Percentiles rank a stretch among this genome's conserved stretches.
Conservation (phyloP, 2,113 vertebrate species). For the Calonectris borealis region DNA sequence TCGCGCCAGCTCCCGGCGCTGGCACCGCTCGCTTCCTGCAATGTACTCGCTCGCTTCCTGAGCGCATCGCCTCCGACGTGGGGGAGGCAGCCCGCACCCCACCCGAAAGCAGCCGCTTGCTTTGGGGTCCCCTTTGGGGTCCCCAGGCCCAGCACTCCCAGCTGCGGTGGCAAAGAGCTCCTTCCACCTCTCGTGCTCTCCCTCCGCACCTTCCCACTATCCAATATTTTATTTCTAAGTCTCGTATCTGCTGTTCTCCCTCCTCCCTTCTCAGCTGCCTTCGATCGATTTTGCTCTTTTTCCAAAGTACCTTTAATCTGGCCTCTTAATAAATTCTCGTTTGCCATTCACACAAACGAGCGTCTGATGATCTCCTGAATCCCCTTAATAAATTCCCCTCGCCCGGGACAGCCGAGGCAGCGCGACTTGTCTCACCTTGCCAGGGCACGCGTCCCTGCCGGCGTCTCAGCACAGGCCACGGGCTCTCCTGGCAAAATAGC, state of each 20-base stretch:
- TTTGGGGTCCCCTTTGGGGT: neutral
- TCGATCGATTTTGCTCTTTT: neutral
- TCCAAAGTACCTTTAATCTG: neutral
- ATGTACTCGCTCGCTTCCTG: neutral
- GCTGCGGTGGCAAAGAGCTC: neutral
- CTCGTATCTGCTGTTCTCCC: neutral
- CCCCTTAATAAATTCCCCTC: neutral
- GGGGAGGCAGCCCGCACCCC: no score
- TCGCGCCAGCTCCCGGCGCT: neutral
- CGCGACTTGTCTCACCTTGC: neutral
- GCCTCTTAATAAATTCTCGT: neutral
- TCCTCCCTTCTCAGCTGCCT: neutral
- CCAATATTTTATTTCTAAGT: neutral
- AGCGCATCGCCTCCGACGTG: rapidly evolving
- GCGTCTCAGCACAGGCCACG: rapidly evolving
- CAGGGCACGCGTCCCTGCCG: rapidly evolving
- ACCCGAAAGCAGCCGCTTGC: neutral
- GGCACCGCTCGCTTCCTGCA: neutral
- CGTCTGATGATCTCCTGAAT: neutral
- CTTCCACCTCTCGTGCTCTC: neutral
- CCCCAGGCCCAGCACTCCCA: no score
- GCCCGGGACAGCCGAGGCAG: neutral
- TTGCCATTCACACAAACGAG: neutral
- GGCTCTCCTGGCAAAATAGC: neutral
- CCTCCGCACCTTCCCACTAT: rapidly evolving